phyloP scores from a whole-genome alignment of 2,113 vertebrate genomes.

The Coreoperca whiteheadi region DNA sequence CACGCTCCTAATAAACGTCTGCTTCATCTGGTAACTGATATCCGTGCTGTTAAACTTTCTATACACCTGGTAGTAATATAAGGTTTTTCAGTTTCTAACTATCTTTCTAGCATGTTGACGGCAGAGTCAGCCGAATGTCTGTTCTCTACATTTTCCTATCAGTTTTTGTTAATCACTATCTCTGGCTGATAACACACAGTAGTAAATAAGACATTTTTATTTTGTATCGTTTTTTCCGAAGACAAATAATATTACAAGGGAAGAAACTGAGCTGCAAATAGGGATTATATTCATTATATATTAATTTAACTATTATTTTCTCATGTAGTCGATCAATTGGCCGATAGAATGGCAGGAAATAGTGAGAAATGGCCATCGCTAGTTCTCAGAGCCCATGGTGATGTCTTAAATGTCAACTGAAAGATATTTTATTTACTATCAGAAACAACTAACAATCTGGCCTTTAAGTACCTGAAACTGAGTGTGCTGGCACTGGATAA shows the following conservation, averaged over 20 bases:
- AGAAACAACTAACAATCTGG: background rate
- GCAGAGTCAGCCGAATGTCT: background rate
- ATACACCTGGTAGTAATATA: background rate
- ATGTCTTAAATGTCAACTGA: background rate
- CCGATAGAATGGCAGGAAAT: background rate
- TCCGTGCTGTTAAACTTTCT: background rate
- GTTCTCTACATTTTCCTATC: background rate
- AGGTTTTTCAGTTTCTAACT: background rate
- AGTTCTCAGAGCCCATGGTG: background rate
- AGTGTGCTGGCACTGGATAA: background rate
- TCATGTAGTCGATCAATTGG: background rate
- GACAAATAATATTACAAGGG: no score
- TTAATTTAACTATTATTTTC: no score
- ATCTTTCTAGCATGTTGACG: no score
- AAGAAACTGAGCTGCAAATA: no score
- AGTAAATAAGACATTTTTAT: background rate
- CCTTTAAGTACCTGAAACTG: background rate
- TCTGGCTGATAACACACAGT: background rate
- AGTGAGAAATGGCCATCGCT: background rate
- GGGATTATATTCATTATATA: no score
- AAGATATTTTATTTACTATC: background rate
- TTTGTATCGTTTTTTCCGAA: no score
- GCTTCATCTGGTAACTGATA: background rate
- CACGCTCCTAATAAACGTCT: background rate
- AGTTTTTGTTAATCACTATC: background rate